Evolutionary conservation across 2,797 vertebrate species (phyloP), one percentile per base, ranked within the genome.

Genomic region (Melanotaenia boesemani): DNA sequence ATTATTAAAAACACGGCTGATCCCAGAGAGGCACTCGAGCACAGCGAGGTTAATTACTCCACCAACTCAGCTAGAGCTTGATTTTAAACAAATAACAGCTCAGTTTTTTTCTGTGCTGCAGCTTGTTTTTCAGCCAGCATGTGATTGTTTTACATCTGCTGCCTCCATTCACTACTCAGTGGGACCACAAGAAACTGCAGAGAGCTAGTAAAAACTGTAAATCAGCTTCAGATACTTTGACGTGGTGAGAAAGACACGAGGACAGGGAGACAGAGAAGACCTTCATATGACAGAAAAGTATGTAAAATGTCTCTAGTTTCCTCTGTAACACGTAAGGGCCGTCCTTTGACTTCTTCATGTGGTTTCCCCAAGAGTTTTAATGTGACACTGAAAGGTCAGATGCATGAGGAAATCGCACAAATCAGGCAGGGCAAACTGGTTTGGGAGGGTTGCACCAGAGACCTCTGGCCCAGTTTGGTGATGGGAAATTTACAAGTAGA

Each of bases 11-110:
- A 80, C 65, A 58, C 70, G 80, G 61, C 63, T 36, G 54, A 76
- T 80, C 72, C 78, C 15, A 32, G 67, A 77, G 79, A 85, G 79
- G 73, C 81, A 72, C 65, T 83, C 61, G 60, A 70, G 77, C 68
- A 56, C 58, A 81, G 73, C 39, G 13, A 63, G 62, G 65, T 73
- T 89, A 85, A 94, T 91, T 89, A 89, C 79, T 80, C 70, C 70
- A 66, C 67, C 68, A 74, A 81, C 70, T 87, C 79, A 63, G 68
- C 70, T 11, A 55, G 46, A 76, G 77, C 67, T 74, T 70, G 81
- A 76, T 81, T 88, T 82, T 76, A 88, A 88, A 92, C 77, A 85
- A 89, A 88, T 83, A 86, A 87, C 77, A 69, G 44, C 71, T 39
- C 70, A 63, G 58, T 67, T 58, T 41, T 56, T 71, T 63, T 76